phyloP scores from a whole-genome alignment of 53 echinoderm and acorn worm genomes.

The Pentamera pediparva region DNA sequence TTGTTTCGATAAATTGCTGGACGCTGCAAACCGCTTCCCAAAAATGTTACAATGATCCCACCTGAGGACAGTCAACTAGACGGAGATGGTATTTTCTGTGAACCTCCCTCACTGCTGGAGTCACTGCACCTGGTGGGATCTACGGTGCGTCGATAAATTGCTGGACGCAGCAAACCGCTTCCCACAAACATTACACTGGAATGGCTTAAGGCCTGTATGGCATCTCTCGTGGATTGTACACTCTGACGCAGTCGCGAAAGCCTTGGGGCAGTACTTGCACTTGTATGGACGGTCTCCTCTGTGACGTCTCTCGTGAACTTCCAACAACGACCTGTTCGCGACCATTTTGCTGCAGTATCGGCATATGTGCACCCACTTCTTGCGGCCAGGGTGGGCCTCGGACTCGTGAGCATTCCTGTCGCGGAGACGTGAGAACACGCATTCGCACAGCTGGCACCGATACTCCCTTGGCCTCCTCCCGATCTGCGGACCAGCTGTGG shows the following conservation, averaged over 20 bases:
- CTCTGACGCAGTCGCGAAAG: constrained; percentile 42
- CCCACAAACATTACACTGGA: constrained; percentile 42
- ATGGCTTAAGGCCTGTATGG: constrained; percentile 45
- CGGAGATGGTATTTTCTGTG: too few relatives aligned
- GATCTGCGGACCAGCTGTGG: too few relatives aligned
- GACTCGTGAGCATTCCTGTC: not conserved
- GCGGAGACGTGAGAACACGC: too few relatives aligned
- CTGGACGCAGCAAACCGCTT: constrained; percentile 38
- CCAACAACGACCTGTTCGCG: not conserved
- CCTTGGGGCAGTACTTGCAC: constrained; percentile 44
- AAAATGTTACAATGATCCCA: too few relatives aligned
- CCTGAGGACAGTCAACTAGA: too few relatives aligned
- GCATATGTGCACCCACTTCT: not conserved
- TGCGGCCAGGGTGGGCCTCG: not conserved
- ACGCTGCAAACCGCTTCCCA: too few relatives aligned
- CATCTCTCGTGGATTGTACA: constrained; percentile 40
- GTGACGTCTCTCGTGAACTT: constrained; percentile 38
- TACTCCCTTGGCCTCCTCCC: too few relatives aligned
- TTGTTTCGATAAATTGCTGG: too few relatives aligned
- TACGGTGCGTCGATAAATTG: constrained; percentile 14
- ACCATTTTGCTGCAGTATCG: not conserved
- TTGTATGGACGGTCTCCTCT: constrained; percentile 46
- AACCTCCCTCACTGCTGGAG: too few relatives aligned
- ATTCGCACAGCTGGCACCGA: too few relatives aligned
- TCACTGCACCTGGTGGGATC: constrained; percentile 1